These are phyloP conservation scores for Petrolisthes manimaculis DNA, from an alignment of 2,888 invertebrate genomes.

Conservation along the genomic window DNA sequence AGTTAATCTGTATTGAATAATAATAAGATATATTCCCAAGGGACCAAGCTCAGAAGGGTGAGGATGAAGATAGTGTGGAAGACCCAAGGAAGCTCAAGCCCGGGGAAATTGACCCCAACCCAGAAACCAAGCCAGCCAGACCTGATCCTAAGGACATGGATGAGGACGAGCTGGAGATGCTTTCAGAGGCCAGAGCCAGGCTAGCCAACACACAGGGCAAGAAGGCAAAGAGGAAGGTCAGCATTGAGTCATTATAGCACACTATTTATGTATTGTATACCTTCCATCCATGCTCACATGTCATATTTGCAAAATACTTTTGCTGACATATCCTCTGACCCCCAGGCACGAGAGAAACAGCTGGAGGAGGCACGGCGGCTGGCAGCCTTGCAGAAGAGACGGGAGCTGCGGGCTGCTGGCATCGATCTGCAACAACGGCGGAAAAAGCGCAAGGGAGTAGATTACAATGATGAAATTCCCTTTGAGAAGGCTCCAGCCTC, in stretches of 20 bases:
- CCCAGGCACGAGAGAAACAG: slow-evolving; percentile 92
- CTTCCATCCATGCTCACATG: not conserved
- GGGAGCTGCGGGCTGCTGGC: slow-evolving; percentile 97
- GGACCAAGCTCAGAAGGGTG: slow-evolving; percentile 96
- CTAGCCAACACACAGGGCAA: slow-evolving; percentile 90
- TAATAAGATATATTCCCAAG: slow-evolving; percentile 71
- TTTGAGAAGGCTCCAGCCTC: slow-evolving; percentile 94
- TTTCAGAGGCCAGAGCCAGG: slow-evolving; percentile 97
- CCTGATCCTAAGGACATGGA: slow-evolving; percentile 99
- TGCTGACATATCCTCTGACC: not conserved
- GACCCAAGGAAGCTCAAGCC: slow-evolving; percentile 98
- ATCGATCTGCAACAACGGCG: slow-evolving; percentile 75
- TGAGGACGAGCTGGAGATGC: slow-evolving; percentile 99
- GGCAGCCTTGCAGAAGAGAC: slow-evolving; percentile 96
- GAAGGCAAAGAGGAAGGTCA: slow-evolving; percentile 85
- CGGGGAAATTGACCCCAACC: slow-evolving; percentile 99
- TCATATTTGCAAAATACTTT: not conserved
- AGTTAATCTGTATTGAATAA: too few species aligned
- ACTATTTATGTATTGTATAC: not conserved
- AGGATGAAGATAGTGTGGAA: slow-evolving; percentile 91
- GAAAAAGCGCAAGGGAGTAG: slow-evolving; percentile 84
- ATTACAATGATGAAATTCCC: slow-evolving; percentile 97
- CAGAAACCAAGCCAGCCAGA: slow-evolving; percentile 98
- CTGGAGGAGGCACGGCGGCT: slow-evolving; percentile 96
- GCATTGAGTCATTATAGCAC: not conserved